Evolutionary conservation across 1,140 invertebrate species (phyloP).

Genomic region (Drosophila kikkawai): DNA sequence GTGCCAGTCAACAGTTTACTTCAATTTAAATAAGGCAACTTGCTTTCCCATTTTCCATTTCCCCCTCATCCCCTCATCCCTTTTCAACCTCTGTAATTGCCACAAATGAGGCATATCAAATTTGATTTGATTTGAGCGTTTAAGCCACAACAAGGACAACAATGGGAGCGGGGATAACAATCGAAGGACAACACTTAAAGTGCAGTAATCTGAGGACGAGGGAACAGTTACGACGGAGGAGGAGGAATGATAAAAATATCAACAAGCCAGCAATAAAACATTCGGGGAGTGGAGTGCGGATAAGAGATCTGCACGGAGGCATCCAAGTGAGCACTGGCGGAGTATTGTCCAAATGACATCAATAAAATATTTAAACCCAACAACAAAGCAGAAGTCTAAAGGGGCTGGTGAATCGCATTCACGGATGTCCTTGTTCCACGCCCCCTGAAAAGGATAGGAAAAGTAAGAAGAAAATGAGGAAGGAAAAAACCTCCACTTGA

Average conservation of each 20-base stretch:
- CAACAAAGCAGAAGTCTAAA: slow-evolving; percentile 46
- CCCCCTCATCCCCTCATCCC: too few relatives aligned
- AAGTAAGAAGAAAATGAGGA: neutral
- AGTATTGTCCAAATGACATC: slow-evolving; percentile 75
- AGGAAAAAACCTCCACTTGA: slow-evolving; percentile 23
- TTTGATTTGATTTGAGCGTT: slow-evolving; percentile 62
- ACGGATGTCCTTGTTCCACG: slow-evolving; percentile 31
- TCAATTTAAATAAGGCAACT: slow-evolving; percentile 35
- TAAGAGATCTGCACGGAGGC: slow-evolving; percentile 30
- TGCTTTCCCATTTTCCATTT: neutral
- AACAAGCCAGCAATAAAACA: slow-evolving; percentile 72
- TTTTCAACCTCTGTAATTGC: slow-evolving; percentile 37
- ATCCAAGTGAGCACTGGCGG: slow-evolving; percentile 62
- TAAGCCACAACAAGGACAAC: slow-evolving; percentile 39
- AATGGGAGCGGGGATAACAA: slow-evolving; percentile 29
- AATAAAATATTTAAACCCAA: slow-evolving; percentile 77
- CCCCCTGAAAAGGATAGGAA: neutral
- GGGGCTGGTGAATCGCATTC: slow-evolving; percentile 11
- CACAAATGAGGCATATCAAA: slow-evolving; percentile 67
- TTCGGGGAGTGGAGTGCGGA: slow-evolving; percentile 28
- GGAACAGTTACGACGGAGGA: neutral
- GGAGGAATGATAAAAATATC: slow-evolving; percentile 67
- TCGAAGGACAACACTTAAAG: slow-evolving; percentile 56
- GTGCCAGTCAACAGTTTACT: neutral
- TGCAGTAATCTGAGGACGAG: slow-evolving; percentile 17